These are phyloP conservation scores for Zaprionus inermis DNA, from an alignment of 1,140 invertebrate genomes.

Conservation along the genomic window DNA sequence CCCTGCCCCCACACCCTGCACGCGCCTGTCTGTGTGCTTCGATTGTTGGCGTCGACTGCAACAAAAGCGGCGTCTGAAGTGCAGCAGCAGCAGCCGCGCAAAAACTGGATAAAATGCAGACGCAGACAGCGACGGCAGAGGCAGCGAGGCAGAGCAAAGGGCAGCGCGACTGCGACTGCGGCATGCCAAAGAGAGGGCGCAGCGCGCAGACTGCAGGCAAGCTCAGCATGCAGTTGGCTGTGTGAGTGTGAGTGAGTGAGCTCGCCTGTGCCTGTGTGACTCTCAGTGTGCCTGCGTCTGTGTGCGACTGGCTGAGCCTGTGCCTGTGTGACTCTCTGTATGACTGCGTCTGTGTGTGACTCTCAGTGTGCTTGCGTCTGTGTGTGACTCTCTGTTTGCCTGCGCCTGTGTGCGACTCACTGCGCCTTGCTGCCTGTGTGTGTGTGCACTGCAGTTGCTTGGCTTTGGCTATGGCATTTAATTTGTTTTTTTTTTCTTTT, in stretches of 20 bases:
- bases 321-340: no score
- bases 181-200: not conserved
- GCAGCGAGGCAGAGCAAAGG: not conserved
- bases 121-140: not conserved
- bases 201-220: constrained; percentile 14
- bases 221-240: constrained; percentile 67
- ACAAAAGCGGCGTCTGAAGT: constrained; percentile 69
- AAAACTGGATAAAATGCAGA: constrained; percentile 37
- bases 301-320: not conserved
- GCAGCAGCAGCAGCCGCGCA: constrained; percentile 53
- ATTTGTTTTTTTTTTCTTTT: constrained; percentile 42
- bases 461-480: constrained; percentile 10
- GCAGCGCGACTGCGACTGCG: not conserved
- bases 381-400: constrained; percentile 1
- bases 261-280: not conserved
- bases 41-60: constrained; percentile 66
- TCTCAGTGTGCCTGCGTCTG: no score
- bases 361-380: no score
- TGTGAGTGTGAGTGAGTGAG: constrained; percentile 3
- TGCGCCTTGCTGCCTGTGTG: no score
- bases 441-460: constrained; percentile 54
- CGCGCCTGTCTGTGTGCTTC: constrained; percentile 65
- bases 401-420: not conserved
- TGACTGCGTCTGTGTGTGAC: constrained; percentile 1
- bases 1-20: constrained; percentile 23